Conservation (phyloP, 2,797 vertebrate species). For the Australoheros facetus region DNA sequence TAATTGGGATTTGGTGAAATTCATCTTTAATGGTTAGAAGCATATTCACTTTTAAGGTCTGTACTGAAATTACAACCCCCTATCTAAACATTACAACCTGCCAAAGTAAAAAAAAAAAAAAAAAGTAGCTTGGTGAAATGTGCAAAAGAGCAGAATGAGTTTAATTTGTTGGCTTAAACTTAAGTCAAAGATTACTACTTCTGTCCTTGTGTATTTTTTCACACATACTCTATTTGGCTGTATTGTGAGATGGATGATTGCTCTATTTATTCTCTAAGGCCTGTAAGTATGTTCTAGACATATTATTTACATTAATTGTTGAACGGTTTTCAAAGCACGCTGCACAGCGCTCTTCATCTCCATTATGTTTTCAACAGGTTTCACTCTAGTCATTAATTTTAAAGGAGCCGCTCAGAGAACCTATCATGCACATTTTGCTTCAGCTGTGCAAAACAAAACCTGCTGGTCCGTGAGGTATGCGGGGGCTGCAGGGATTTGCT, state of each 20-base stretch:
- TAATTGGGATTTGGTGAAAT: no score
- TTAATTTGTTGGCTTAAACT: no score
- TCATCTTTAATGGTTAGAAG: no score
- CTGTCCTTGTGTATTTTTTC: no score
- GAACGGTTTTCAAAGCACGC: not conserved
- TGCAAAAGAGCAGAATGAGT: no score
- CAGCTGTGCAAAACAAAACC: conserved; percentile 9
- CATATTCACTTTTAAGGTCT: no score
- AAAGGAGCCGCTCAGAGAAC: not conserved
- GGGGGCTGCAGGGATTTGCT: conserved; percentile 59
- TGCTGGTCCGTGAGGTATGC: conserved; percentile 61
- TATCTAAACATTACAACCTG: no score
- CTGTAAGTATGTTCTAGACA: not conserved
- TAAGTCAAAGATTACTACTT: no score
- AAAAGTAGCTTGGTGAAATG: no score
- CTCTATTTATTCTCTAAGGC: not conserved
- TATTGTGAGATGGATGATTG: not conserved
- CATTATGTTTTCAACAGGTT: not conserved
- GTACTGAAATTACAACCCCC: no score
- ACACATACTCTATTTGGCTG: no score
- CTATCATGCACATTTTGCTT: conserved; percentile 8
- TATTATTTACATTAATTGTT: not conserved
- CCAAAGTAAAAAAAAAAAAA: no score
- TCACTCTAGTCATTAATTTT: not conserved
- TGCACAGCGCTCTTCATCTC: not conserved